A percentile compares a stretch with the other conserved stretches of the same genome.
Evolutionary conservation across 2,797 vertebrate species (phyloP).

Genomic region (Amniataba percoides): DNA sequence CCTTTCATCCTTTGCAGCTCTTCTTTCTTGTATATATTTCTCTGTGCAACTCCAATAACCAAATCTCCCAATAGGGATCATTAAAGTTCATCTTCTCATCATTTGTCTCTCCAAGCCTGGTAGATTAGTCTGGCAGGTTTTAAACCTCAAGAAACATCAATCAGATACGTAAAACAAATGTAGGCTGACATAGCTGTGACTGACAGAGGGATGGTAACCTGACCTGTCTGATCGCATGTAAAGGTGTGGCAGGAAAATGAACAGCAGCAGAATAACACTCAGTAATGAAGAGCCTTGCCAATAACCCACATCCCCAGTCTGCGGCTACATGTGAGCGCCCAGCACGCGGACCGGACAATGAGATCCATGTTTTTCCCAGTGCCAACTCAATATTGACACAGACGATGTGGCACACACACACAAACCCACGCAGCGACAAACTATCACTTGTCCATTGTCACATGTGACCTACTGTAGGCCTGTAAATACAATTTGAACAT

Average conservation of each 20-base stretch:
- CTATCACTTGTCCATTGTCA: conserved; percentile 46
- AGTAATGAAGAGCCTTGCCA: conserved; percentile 49
- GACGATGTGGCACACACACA: conserved; percentile 44
- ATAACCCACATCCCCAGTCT: conserved; percentile 42
- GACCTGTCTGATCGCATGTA: conserved; percentile 39
- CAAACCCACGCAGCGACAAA: conserved; percentile 33
- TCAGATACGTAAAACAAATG: conserved; percentile 12
- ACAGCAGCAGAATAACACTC: conserved; percentile 45
- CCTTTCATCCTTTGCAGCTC: neutral
- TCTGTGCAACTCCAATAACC: neutral
- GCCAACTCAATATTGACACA: conserved; percentile 73
- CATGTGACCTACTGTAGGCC: conserved; percentile 62
- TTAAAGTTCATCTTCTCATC: neutral
- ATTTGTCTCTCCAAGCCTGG: conserved; percentile 4
- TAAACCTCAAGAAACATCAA: conserved; percentile 9
- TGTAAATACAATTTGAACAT: conserved; percentile 42
- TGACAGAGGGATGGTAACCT: neutral
- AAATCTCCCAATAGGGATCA: conserved; percentile 15
- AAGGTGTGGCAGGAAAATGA: conserved; percentile 64
- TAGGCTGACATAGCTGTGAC: neutral
- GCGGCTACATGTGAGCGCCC: conserved; percentile 75
- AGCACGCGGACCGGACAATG: conserved; percentile 69
- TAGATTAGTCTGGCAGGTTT: neutral
- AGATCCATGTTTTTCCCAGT: conserved; percentile 59
- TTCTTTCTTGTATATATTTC: too few relatives aligned